phyloP scores from a whole-genome alignment of 2,113 vertebrate genomes.

The Malurus elegans region DNA sequence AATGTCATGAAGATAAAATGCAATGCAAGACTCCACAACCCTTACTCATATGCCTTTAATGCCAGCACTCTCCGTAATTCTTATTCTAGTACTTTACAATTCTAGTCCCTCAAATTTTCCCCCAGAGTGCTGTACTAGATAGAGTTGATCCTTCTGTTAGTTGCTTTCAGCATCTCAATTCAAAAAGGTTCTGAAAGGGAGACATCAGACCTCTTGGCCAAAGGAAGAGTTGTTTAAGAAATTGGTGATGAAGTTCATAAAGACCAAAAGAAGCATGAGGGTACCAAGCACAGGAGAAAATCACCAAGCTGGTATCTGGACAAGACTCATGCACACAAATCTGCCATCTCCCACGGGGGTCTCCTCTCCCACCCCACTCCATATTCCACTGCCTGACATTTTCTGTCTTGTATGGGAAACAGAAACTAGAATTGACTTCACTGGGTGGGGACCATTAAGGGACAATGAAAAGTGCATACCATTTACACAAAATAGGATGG shows the following conservation, averaged over 20 bases:
- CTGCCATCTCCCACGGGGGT: neutral
- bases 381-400: neutral
- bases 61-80: neutral
- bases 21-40: neutral
- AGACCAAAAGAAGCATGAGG: neutral
- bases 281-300: accelerated
- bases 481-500: neutral
- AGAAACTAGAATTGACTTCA: neutral
- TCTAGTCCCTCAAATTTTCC: neutral
- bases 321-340: neutral
- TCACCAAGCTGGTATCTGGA: neutral
- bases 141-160: neutral
- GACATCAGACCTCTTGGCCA: neutral
- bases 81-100: neutral
- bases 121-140: neutral
- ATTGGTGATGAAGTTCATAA: neutral
- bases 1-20: neutral
- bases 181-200: neutral
- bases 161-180: neutral
- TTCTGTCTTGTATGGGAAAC: neutral
- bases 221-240: neutral
- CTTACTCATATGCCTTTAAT: neutral
- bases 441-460: neutral
- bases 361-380: neutral
- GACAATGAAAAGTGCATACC: neutral